Percentiles rank a stretch among this genome's conserved stretches.
Evolutionary conservation across 2,888 invertebrate genomes (phyloP).

Genomic region (Drosophila affinis): DNA sequence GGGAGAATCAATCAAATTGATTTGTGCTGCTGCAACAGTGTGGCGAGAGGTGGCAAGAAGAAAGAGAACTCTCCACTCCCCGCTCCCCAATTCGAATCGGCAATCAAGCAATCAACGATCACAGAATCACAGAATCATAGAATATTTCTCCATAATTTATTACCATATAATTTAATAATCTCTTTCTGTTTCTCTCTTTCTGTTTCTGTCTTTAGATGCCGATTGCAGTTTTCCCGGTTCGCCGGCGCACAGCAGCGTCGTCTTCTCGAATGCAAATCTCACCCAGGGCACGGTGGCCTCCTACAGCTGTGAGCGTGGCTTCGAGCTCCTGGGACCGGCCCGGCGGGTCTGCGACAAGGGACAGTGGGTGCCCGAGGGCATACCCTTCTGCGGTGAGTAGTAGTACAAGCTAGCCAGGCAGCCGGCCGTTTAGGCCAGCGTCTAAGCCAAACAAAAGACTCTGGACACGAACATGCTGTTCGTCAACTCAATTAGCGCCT

Average conservation of each 20-base stretch:
- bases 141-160: conserved; percentile 14
- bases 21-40: not conserved
- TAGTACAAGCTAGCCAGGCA: no score
- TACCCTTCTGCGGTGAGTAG: conserved; percentile 96
- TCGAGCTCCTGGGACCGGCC: conserved; percentile 95
- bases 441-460: conserved; percentile 60
- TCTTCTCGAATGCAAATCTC: conserved; percentile 88
- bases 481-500: conserved; percentile 70
- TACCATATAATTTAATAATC: conserved; percentile 15
- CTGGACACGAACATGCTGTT: conserved; percentile 49
- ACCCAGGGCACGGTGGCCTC: conserved; percentile 88
- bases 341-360: conserved; percentile 91
- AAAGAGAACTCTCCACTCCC: no score
- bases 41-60: no score
- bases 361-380: conserved; percentile 94
- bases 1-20: conserved; percentile 23
- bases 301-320: conserved; percentile 94
- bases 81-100: no score
- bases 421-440: not conserved
- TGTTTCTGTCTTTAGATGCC: conserved; percentile 65
- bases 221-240: conserved; percentile 94
- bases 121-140: not conserved
- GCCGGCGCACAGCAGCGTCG: conserved; percentile 93
- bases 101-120: not conserved
- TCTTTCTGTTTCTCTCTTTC: conserved; percentile 1